Base-by-base conservation (phyloP, 1,140 invertebrate species). In the Whitmania pigra region DNA sequence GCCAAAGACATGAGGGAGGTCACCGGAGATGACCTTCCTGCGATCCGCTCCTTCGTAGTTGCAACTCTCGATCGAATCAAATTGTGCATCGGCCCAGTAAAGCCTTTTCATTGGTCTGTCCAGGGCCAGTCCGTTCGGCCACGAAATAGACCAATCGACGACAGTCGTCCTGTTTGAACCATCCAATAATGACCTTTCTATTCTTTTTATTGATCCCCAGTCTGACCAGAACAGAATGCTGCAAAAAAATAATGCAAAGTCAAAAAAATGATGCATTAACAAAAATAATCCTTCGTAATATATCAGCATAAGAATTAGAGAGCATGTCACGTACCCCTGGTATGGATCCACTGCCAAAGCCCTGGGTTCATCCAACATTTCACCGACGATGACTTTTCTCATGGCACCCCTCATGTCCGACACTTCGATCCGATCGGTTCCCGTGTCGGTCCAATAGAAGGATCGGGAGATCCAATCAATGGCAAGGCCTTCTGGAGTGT, bases 361-460 rank as follows among this genome's bases (percentile, higher is more conserved):
- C 80, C 96, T 85, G 0, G 95, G 94, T 86, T 98, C 94, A 1
- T 88, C 86, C 49, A 98, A 84, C 72, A 86, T 88, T 66, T 88
- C 87, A 36, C 87, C 87, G 36, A 94, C 85, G 7, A 98, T 84
- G 11, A 92, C 85, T 74, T 89, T 88, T 73, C 85, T 80, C 73
- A 88, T 84, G 22, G 88, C 88, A 25, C 87, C 87, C 74, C 95
- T 89, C 31, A 98, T 82, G 80, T 89, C 90, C 1, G 91, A 89
- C 18, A 96, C 93, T 84, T 94, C 92, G 75, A 99, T 90, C 0
- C 90, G 90, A 72, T 90, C 87, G 77, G 90, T 90, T 15, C 86
- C 87, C 0, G 94, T 94, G 83, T 99, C 95, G 0, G 94, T 94
- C 93, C 95, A 99, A 81, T 94, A 99, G 66, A 98, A 87, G 76